These are phyloP conservation scores for Megaceryle maxima DNA, from an alignment of 2,113 vertebrate species.

Conservation along the genomic window DNA sequence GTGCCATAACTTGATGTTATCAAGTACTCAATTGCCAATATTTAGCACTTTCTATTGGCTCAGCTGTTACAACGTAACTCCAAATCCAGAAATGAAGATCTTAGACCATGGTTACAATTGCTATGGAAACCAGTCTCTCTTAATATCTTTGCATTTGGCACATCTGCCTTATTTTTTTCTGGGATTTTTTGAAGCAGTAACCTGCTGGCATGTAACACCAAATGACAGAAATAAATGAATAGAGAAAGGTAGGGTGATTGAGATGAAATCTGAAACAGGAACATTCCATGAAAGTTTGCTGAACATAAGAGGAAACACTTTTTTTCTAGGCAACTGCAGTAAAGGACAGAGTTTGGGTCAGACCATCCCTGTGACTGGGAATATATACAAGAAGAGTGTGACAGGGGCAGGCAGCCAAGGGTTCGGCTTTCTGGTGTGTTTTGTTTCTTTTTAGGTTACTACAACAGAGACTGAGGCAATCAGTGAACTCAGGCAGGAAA, in stretches of 20 bases:
- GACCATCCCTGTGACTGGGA: background rate
- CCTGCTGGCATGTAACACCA: background rate
- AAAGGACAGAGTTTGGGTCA: background rate
- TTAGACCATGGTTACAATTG: conserved; percentile 30
- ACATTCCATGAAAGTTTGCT: background rate
- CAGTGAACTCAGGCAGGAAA: background rate
- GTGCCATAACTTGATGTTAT: background rate
- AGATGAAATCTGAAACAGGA: background rate
- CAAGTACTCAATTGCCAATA: background rate
- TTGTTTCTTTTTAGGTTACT: background rate
- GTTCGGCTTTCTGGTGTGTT: background rate
- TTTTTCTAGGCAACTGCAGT: background rate
- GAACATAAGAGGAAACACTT: background rate
- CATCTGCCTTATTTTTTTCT: conserved; percentile 37
- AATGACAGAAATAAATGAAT: background rate
- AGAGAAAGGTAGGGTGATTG: background rate
- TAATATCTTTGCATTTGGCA: conserved; percentile 28
- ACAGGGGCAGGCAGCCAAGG: background rate
- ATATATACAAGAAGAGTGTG: background rate
- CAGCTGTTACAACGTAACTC: background rate
- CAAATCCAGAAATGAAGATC: background rate
- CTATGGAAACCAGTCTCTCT: conserved; percentile 57
- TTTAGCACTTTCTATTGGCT: background rate
- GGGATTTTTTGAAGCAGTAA: background rate
- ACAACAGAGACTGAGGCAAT: background rate